Conservation (phyloP, 2,888 invertebrate genomes). For the Alviniconcha strummeri region DNA sequence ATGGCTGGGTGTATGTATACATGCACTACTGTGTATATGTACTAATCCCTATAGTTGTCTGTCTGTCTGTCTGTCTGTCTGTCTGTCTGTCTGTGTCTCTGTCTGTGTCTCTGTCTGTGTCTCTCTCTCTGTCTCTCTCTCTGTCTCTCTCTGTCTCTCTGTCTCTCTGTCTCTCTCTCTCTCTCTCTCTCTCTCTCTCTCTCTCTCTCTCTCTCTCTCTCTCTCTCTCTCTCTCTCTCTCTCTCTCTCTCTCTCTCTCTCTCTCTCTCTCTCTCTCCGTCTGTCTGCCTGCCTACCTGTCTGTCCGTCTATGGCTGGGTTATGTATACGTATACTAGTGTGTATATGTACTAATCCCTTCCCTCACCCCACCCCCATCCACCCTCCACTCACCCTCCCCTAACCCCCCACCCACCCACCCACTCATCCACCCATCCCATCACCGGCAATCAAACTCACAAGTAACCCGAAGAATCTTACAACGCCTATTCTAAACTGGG, state of each 20-base stretch:
- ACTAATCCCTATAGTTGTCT: too few species aligned
- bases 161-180: background rate
- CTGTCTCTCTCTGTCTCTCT: background rate
- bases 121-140: background rate
- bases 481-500: too few species aligned
- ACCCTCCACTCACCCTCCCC: too few species aligned
- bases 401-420: too few species aligned
- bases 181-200: conserved; percentile 8
- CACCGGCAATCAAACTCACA: too few species aligned
- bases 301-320: background rate
- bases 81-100: conserved; percentile 31
- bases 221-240: conserved; percentile 5
- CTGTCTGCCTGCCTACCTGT: background rate
- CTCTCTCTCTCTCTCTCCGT: conserved; percentile 3
- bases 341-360: background rate
- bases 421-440: too few species aligned
- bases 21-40: too few species aligned
- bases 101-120: conserved; percentile 18
- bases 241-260: background rate
- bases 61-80: conserved; percentile 21
- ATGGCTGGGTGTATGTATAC: too few species aligned
- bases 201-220: conserved; percentile 14
- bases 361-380: too few species aligned
- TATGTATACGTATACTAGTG: too few species aligned
- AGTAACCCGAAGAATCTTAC: too few species aligned